phyloP scores from a whole-genome alignment of 2,113 vertebrate genomes.

The Athene noctua region DNA sequence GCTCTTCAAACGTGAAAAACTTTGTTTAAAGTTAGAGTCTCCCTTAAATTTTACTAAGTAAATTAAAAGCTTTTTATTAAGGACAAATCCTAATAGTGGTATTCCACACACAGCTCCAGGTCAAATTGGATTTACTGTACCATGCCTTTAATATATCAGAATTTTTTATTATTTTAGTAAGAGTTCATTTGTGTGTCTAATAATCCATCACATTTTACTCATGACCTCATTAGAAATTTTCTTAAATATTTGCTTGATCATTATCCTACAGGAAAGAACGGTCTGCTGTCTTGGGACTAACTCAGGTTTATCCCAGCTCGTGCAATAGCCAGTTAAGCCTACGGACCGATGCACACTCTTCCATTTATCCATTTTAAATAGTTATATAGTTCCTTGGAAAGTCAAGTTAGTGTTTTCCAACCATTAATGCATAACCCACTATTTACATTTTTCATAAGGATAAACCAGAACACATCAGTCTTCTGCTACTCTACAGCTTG shows the following conservation, averaged over 20 bases:
- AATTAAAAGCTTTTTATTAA: neutral
- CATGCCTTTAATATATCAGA: neutral
- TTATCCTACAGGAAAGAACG: neutral
- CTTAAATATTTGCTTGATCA: neutral
- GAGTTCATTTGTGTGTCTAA: neutral
- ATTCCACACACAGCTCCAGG: neutral
- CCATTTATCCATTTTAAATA: neutral
- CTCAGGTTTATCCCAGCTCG: neutral
- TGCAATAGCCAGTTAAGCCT: neutral
- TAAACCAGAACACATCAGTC: neutral
- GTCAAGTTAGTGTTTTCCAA: neutral
- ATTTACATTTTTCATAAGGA: neutral
- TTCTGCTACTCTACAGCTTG: neutral
- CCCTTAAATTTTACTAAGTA: neutral
- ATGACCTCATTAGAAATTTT: neutral
- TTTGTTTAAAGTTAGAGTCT: neutral
- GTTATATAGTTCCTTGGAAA: neutral
- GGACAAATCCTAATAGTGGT: neutral
- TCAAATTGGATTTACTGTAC: neutral
- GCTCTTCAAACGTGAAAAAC: neutral
- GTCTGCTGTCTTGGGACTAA: neutral
- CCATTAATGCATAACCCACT: neutral
- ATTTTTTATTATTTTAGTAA: conserved; percentile 13
- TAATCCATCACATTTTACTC: neutral
- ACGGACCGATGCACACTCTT: neutral